Base-by-base conservation (phyloP, 2,113 vertebrate genomes). In the Pomatorhinus ruficollis region DNA sequence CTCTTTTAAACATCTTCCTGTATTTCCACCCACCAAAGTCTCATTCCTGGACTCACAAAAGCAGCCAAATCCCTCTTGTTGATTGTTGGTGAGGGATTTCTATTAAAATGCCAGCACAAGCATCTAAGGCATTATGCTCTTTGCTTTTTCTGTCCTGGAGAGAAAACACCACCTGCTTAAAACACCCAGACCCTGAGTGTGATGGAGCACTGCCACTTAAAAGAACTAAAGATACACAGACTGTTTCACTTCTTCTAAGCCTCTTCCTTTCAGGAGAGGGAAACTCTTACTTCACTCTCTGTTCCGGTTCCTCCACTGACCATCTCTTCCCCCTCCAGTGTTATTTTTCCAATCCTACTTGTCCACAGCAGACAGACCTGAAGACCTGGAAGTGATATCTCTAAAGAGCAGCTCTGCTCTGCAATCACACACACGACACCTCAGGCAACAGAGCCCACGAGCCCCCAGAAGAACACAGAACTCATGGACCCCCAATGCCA, bases 201-300 rank as follows among this genome's bases (percentile, higher is more conserved):
- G 60, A 82, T 3, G 35, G 39, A 90, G 74, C 39, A 19, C 0
- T 83, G 68, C 27, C 47, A n/a, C 42, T 13, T 65, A 6, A 39
- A 86, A 86, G 59, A 87, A 70, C 50, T 45, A 52, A 69, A 65
- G 23, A 49, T 11, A 33, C 0, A 0, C 28, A 40, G 25, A 44
- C 4, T 74, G 66, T 93, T 96, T 96, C 91, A 93, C 91, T 96
- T 96, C 80, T 95, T 61, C 81, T 64, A 75, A 90, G 52, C 9
- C 71, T 88, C 75, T 85, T 92, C 92, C 82, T 64, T 59, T 81
- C 52, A 66, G 22, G 19, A 72, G 52, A 89, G 15, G 35, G 71
- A 89, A 97, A 77, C 54, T 78, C 54, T 54, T 49, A 50, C 56
- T 86, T 86, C 28, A 28, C n/a, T 3, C 79, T 68, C 37, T 40